Percentiles rank a stretch among this genome's conserved stretches.
Conservation (phyloP, 2,113 vertebrate species). For the Gallinago paraguaiae region DNA sequence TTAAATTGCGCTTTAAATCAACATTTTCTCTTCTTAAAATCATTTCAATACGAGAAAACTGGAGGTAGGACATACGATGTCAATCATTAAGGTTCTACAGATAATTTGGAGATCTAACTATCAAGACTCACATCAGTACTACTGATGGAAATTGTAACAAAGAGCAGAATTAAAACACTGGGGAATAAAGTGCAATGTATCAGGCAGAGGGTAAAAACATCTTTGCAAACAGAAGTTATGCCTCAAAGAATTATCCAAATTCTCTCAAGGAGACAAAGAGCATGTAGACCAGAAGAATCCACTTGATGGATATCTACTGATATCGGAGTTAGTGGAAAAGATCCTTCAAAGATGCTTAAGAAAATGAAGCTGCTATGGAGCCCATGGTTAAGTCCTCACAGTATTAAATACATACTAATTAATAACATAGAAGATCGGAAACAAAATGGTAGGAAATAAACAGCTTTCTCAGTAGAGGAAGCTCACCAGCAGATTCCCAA, state of each 20-base stretch:
- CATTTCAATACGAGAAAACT: not conserved
- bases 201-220: not conserved
- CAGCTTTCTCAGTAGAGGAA: not conserved
- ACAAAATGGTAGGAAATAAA: not conserved
- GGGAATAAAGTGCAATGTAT: not conserved
- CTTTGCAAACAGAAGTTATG: not conserved
- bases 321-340: not conserved
- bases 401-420: not conserved
- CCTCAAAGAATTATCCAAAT: not conserved
- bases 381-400: not conserved
- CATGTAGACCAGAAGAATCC: not conserved
- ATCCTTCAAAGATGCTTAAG: not conserved
- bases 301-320: not conserved
- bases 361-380: not conserved
- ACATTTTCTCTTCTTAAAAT: not conserved
- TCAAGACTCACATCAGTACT: not conserved
- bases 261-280: not conserved
- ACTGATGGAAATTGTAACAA: not conserved
- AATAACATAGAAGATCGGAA: not conserved
- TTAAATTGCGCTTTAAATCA: not conserved
- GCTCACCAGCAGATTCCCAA: not conserved
- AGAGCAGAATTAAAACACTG: not conserved
- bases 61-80: not conserved
- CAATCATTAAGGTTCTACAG: not conserved
- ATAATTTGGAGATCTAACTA: not conserved